phyloP scores from a whole-genome alignment of 1,140 invertebrate species.

The Camponotus pennsylvanicus region DNA sequence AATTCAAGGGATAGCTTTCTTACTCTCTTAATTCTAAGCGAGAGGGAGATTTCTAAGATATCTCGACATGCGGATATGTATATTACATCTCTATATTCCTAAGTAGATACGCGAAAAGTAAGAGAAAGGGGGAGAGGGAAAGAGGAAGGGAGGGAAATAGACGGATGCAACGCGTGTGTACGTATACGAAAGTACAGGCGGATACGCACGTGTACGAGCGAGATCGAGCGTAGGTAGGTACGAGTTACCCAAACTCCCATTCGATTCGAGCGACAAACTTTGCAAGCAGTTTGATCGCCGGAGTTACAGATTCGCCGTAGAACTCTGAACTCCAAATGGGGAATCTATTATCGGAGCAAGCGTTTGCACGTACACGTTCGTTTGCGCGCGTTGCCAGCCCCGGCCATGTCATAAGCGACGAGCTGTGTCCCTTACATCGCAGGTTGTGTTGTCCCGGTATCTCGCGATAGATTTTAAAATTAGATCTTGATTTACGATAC shows the following conservation, averaged over 20 bases:
- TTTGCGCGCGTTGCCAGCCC: conserved; percentile 67
- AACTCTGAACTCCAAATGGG: conserved; percentile 76
- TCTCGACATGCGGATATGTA: conserved; percentile 22
- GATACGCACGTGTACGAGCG: conserved; percentile 38
- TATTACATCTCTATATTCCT: conserved; percentile 54
- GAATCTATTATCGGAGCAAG: conserved; percentile 76
- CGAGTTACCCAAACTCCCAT: conserved; percentile 78
- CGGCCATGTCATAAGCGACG: conserved; percentile 61
- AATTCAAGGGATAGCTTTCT: conserved; percentile 6
- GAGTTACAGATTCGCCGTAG: conserved; percentile 78
- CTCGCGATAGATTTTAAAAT: conserved; percentile 25
- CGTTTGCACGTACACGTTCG: conserved; percentile 76
- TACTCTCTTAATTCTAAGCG: conserved; percentile 18
- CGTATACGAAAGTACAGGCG: conserved; percentile 24
- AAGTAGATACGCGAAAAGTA: conserved; percentile 31
- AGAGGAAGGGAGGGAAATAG: background rate
- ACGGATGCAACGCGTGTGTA: conserved; percentile 45
- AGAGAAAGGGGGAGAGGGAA: background rate
- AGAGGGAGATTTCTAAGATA: conserved; percentile 23
- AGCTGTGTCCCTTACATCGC: conserved; percentile 35
- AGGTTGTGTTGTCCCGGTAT: conserved; percentile 45
- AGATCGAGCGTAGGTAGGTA: conserved; percentile 70
- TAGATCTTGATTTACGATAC: conserved; percentile 2
- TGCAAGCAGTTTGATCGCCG: conserved; percentile 78
- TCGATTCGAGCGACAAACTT: conserved; percentile 79